phyloP scores from a whole-genome alignment of 1,140 invertebrate species.

The Oedothorax gibbosus region DNA sequence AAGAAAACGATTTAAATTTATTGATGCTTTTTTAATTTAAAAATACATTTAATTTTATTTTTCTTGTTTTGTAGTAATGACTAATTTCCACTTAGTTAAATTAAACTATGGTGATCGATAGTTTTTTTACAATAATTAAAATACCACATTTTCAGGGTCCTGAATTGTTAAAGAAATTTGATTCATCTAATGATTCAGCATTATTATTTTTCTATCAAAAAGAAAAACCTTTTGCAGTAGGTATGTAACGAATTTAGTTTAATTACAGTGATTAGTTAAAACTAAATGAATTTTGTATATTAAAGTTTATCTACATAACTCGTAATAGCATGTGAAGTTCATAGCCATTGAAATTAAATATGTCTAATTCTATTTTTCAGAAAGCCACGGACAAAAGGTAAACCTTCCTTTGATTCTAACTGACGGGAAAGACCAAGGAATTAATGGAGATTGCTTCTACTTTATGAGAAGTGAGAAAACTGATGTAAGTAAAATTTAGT shows the following conservation, averaged over 20 bases:
- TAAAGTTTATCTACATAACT: not conserved
- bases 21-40: too few relatives aligned
- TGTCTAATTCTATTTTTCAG: constrained; percentile 2
- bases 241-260: constrained; percentile 9
- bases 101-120: too few relatives aligned
- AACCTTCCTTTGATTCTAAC: constrained; percentile 16
- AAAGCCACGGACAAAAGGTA: constrained; percentile 31
- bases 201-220: constrained; percentile 43
- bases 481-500: constrained; percentile 11
- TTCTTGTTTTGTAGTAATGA: too few relatives aligned
- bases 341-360: not conserved
- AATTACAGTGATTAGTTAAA: not conserved
- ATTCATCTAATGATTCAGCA: not conserved
- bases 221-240: constrained; percentile 12
- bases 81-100: too few relatives aligned
- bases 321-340: not conserved
- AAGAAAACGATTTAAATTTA: not conserved
- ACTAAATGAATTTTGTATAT: not conserved
- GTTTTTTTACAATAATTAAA: too few relatives aligned
- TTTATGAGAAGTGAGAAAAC: constrained; percentile 17
- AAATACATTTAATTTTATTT: too few relatives aligned
- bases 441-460: constrained; percentile 39
- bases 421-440: constrained; percentile 26
- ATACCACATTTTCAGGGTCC: not conserved
- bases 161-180: constrained; percentile 25